Percentiles rank a stretch among this genome's conserved stretches.
Evolutionary conservation across 2,888 invertebrate genomes (phyloP).

Genomic region (Dolomedes plantarius): DNA sequence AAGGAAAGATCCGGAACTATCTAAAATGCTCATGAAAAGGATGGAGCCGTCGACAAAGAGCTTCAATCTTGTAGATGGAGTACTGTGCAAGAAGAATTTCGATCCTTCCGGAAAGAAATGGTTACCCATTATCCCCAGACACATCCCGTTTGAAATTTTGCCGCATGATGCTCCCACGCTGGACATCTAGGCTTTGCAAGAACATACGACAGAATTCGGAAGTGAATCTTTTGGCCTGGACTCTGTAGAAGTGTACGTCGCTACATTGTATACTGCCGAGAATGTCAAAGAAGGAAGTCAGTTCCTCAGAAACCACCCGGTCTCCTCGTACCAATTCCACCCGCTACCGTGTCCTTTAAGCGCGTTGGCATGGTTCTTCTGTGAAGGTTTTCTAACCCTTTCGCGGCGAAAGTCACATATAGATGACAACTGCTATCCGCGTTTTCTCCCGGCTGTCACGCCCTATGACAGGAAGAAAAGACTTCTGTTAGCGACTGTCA

Average conservation of each 20-base stretch:
- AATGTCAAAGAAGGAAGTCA: conserved; percentile 48
- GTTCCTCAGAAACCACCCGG: conserved; percentile 14
- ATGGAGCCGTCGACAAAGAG: not conserved
- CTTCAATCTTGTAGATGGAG: not conserved
- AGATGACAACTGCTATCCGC: too few relatives aligned
- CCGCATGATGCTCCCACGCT: conserved; percentile 66
- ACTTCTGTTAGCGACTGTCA: too few relatives aligned
- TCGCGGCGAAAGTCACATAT: too few relatives aligned
- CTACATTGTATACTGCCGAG: conserved; percentile 31
- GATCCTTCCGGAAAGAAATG: too few relatives aligned
- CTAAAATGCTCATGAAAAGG: not conserved
- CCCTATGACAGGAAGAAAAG: too few relatives aligned
- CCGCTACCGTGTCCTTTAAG: conserved; percentile 6
- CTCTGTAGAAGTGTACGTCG: conserved; percentile 19
- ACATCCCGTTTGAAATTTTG: conserved; percentile 45
- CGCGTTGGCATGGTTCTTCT: conserved; percentile 61
- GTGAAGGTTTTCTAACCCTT: conserved; percentile 66
- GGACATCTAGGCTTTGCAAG: conserved; percentile 47
- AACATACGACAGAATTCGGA: conserved; percentile 20
- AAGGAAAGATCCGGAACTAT: not conserved
- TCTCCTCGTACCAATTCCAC: conserved; percentile 31
- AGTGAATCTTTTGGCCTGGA: conserved; percentile 29
- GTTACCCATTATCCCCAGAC: not conserved
- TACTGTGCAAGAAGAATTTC: not conserved
- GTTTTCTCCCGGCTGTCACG: too few relatives aligned